phyloP scores from a whole-genome alignment of 2,797 vertebrate genomes.

The Tauraco hartlaubi region DNA sequence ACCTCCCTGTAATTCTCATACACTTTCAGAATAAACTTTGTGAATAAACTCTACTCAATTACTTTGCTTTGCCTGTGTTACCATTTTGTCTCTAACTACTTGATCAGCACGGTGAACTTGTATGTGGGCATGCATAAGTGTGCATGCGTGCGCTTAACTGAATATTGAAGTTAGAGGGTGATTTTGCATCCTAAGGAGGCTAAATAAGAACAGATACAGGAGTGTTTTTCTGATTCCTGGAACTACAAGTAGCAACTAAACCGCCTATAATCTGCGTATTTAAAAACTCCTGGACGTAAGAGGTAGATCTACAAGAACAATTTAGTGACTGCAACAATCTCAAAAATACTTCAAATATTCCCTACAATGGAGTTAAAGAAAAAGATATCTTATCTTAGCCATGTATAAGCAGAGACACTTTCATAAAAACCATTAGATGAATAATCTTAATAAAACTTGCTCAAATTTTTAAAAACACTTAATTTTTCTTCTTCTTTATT shows the following conservation, averaged over 20 bases:
- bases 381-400: background rate
- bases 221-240: background rate
- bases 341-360: background rate
- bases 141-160: background rate
- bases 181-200: background rate
- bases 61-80: background rate
- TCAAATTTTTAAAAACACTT: background rate
- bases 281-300: background rate
- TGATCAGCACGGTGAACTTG: background rate
- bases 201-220: background rate
- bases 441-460: background rate
- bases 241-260: background rate
- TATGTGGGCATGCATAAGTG: accelerated
- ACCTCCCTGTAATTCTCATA: background rate
- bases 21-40: background rate
- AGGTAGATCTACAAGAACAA: background rate
- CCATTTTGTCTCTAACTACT: background rate
- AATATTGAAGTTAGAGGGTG: background rate
- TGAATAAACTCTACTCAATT: background rate
- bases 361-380: background rate
- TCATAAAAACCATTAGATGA: background rate
- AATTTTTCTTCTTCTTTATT: background rate
- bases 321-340: background rate
- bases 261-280: background rate
- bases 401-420: background rate